Evolutionary conservation across 2,797 vertebrate species (phyloP).

Genomic region (Nannoperca australis): DNA sequence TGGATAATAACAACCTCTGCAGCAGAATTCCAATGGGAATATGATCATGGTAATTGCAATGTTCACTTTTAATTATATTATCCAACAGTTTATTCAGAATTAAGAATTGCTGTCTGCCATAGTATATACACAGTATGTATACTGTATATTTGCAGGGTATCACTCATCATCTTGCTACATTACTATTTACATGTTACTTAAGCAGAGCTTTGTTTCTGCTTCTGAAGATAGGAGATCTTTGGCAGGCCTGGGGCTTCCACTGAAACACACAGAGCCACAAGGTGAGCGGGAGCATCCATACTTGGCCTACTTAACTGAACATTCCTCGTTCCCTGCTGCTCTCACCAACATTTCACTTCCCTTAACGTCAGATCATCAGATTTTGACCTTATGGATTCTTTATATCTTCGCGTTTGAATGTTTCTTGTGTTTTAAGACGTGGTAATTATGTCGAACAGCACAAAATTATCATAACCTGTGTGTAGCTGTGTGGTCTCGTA

Average conservation of each 20-base stretch:
- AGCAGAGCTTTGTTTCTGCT: slow-evolving; percentile 45
- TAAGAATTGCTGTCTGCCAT: not conserved
- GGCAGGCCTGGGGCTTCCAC: slow-evolving; percentile 52
- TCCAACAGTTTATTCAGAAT: slow-evolving; percentile 27
- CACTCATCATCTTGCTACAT: slow-evolving; percentile 26
- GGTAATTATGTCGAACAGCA: not conserved
- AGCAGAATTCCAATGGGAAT: slow-evolving; percentile 36
- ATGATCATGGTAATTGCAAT: slow-evolving; percentile 54
- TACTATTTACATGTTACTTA: slow-evolving; percentile 36
- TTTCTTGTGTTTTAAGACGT: slow-evolving; percentile 7
- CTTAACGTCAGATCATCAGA: slow-evolving; percentile 10
- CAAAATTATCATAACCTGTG: not conserved
- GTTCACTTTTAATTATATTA: slow-evolving; percentile 40
- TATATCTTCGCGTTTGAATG: not conserved
- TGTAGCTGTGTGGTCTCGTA: not conserved
- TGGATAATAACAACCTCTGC: slow-evolving; percentile 46
- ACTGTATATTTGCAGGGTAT: not conserved
- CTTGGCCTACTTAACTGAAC: slow-evolving; percentile 62
- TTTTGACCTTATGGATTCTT: slow-evolving; percentile 26
- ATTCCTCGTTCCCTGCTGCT: slow-evolving; percentile 2
- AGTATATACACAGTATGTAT: not conserved
- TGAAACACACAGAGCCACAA: slow-evolving; percentile 56
- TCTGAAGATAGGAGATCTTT: slow-evolving; percentile 49
- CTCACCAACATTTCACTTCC: slow-evolving; percentile 14
- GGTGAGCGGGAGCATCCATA: slow-evolving; percentile 61